phyloP scores from a whole-genome alignment of 2,797 vertebrate species.

The Rousettus madagascariensis region DNA sequence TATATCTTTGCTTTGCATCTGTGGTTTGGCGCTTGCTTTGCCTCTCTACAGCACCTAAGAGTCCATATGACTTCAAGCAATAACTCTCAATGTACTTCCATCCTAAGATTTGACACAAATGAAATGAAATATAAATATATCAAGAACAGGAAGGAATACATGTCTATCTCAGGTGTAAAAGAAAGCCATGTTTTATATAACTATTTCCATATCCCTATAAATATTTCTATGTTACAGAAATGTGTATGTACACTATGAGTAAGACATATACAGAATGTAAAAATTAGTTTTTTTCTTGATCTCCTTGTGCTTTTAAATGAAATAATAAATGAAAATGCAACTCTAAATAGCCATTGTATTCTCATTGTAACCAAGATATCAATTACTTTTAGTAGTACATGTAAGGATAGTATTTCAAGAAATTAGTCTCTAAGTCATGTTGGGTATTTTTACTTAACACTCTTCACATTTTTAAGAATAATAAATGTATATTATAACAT shows the following conservation, averaged over 20 bases:
- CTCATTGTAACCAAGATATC: background rate
- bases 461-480: background rate
- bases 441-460: background rate
- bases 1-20: slow-evolving; percentile 69
- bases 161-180: background rate
- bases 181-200: background rate
- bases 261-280: background rate
- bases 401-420: background rate
- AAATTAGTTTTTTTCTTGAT: background rate
- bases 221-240: background rate
- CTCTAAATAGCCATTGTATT: background rate
- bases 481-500: background rate
- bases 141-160: slow-evolving; percentile 3
- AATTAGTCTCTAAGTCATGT: background rate
- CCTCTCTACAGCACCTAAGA: slow-evolving; percentile 42
- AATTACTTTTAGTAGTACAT: background rate
- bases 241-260: background rate
- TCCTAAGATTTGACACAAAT: slow-evolving; percentile 27
- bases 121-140: slow-evolving; percentile 19
- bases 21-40: slow-evolving; percentile 61
- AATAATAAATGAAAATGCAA: background rate
- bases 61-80: slow-evolving; percentile 33
- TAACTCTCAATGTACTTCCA: slow-evolving; percentile 52
- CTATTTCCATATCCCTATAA: background rate
- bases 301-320: background rate